Conservation (phyloP, 1,140 invertebrate species). For the Propsilocerus akamusi region DNA sequence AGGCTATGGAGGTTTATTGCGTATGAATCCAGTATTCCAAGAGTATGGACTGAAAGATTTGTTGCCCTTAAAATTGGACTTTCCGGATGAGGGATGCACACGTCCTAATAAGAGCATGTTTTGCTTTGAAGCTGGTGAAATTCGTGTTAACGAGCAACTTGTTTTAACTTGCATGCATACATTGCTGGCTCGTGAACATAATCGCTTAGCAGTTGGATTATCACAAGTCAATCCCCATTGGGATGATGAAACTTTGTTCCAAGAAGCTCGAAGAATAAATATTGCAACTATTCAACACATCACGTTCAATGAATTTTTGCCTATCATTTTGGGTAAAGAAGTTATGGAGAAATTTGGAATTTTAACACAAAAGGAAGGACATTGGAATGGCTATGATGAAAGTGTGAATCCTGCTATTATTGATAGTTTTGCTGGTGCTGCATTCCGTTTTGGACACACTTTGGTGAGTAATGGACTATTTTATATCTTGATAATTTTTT, state of each 20-base stretch:
- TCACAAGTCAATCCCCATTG: conserved; percentile 76
- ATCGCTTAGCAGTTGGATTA: conserved; percentile 58
- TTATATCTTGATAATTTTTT: too few species aligned
- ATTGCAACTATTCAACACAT: conserved; percentile 86
- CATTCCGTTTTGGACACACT: conserved; percentile 81
- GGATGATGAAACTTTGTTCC: conserved; percentile 87
- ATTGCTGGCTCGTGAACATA: conserved; percentile 74
- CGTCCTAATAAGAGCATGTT: conserved; percentile 71
- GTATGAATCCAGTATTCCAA: conserved; percentile 76
- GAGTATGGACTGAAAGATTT: conserved; percentile 78
- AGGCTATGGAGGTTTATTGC: conserved; percentile 54
- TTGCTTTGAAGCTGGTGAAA: conserved; percentile 84
- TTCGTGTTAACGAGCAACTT: conserved; percentile 83
- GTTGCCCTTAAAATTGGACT: conserved; percentile 71
- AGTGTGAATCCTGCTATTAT: conserved; percentile 71
- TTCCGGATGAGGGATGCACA: conserved; percentile 85
- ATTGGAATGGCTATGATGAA: conserved; percentile 77
- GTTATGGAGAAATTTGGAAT: conserved; percentile 83
- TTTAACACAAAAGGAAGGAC: conserved; percentile 64
- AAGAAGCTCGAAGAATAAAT: conserved; percentile 75
- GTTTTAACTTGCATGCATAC: conserved; percentile 83
- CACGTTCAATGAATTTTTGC: conserved; percentile 87
- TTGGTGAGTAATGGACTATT: too few species aligned
- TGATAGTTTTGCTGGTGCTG: conserved; percentile 71
- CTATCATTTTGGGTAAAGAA: conserved; percentile 81